Percentiles rank a stretch among this genome's conserved stretches.
Evolutionary conservation across 2,888 invertebrate species (phyloP).

Genomic region (Pyrochroa serraticornis): DNA sequence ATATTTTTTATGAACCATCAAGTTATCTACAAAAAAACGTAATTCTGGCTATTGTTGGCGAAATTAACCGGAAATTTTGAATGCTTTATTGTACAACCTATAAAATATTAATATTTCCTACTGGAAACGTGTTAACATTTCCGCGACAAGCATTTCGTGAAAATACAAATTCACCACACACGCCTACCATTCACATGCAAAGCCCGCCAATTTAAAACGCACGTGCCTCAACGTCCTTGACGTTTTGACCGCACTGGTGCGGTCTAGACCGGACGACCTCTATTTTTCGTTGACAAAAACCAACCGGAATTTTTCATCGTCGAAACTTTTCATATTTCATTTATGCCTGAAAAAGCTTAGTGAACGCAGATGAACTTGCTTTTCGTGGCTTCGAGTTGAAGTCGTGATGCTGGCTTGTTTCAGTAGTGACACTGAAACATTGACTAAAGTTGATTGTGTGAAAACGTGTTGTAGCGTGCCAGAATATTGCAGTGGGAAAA

Average conservation of each 20-base stretch:
- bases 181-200: constrained; percentile 4
- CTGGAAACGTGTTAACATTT: constrained; percentile 11
- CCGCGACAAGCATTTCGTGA: constrained; percentile 1
- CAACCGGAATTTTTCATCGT: too few species aligned
- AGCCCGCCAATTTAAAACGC: constrained; percentile 9
- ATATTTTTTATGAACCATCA: too few species aligned
- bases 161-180: constrained; percentile 13
- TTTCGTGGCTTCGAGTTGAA: too few species aligned
- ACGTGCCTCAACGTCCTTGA: constrained; percentile 14
- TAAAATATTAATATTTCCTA: constrained; percentile 1
- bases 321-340: too few species aligned
- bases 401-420: too few species aligned
- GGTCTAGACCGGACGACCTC: constrained; percentile 11
- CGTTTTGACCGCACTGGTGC: constrained; percentile 3
- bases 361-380: too few species aligned
- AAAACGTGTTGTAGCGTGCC: too few species aligned
- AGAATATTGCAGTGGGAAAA: too few species aligned
- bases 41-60: background rate
- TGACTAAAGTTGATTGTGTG: too few species aligned
- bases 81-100: background rate
- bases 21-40: too few species aligned
- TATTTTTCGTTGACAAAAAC: background rate
- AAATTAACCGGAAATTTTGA: background rate
- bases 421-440: too few species aligned
- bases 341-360: too few species aligned